Evolutionary conservation across 2,113 vertebrate species (phyloP).

Genomic region (Gobio gobio): DNA sequence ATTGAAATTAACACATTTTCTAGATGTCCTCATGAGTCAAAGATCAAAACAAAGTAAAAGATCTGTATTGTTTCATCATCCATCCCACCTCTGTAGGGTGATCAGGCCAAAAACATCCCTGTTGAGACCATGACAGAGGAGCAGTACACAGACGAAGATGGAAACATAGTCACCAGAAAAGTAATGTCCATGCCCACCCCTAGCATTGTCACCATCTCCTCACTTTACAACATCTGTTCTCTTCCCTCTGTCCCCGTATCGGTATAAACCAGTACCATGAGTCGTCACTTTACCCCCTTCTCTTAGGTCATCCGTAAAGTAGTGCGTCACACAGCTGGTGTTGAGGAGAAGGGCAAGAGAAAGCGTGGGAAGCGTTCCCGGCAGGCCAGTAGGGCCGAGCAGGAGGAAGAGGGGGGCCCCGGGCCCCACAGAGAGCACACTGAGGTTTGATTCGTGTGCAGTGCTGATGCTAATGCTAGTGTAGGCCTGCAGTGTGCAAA

Average conservation of each 20-base stretch:
- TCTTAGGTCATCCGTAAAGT: slow-evolving; percentile 97
- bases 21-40: slow-evolving; percentile 6
- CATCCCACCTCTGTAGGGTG: slow-evolving; percentile 82
- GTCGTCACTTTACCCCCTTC: slow-evolving; percentile 53
- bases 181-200: slow-evolving; percentile 76
- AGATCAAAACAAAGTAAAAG: background rate
- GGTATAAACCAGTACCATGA: background rate
- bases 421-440: slow-evolving; percentile 57
- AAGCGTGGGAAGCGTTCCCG: slow-evolving; percentile 72
- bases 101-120: slow-evolving; percentile 94
- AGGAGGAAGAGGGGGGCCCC: slow-evolving; percentile 47
- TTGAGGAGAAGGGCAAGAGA: slow-evolving; percentile 77
- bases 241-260: slow-evolving; percentile 5
- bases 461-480: slow-evolving; percentile 32
- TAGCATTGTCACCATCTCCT: slow-evolving; percentile 9
- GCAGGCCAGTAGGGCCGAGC: slow-evolving; percentile 64
- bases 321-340: slow-evolving; percentile 84
- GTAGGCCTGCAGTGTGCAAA: background rate
- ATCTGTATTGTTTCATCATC: slow-evolving; percentile 29
- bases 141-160: slow-evolving; percentile 95
- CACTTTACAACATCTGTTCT: background rate
- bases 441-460: slow-evolving; percentile 66
- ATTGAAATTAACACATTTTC: background rate
- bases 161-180: slow-evolving; percentile 98
- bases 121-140: slow-evolving; percentile 95